Conservation (phyloP, 2,113 vertebrate species). For the Alouatta palliata region DNA sequence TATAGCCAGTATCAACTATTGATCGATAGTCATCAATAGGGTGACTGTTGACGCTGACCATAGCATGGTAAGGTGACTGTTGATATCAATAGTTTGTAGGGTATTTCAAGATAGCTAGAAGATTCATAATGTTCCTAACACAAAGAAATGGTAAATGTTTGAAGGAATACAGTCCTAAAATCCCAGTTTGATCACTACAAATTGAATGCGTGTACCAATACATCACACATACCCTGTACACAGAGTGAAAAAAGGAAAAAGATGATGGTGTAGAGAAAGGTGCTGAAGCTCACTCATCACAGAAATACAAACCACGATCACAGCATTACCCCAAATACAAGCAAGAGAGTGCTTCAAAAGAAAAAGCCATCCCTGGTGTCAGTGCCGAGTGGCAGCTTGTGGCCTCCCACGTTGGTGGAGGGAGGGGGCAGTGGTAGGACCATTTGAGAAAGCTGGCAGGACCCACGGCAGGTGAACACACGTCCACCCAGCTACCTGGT, state of each 20-base stretch:
- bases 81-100: neutral
- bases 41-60: too few relatives aligned
- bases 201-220: neutral
- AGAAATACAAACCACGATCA: neutral
- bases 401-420: neutral
- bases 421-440: neutral
- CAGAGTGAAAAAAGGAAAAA: neutral
- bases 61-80: neutral
- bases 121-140: neutral
- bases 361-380: fast-evolving
- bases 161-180: neutral
- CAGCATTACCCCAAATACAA: neutral
- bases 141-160: neutral
- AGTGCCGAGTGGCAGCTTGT: too few relatives aligned
- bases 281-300: neutral
- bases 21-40: too few relatives aligned
- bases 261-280: neutral
- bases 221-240: neutral
- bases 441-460: neutral
- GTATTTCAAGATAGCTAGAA: neutral
- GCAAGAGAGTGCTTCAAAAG: fast-evolving
- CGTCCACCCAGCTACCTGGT: fast-evolving
- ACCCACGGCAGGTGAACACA: fast-evolving
- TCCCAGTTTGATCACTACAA: neutral
- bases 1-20: neutral